Evolutionary conservation across 2,888 invertebrate genomes (phyloP), one percentile per base, ranked within the genome.

Genomic region (Isoperla grammatica): DNA sequence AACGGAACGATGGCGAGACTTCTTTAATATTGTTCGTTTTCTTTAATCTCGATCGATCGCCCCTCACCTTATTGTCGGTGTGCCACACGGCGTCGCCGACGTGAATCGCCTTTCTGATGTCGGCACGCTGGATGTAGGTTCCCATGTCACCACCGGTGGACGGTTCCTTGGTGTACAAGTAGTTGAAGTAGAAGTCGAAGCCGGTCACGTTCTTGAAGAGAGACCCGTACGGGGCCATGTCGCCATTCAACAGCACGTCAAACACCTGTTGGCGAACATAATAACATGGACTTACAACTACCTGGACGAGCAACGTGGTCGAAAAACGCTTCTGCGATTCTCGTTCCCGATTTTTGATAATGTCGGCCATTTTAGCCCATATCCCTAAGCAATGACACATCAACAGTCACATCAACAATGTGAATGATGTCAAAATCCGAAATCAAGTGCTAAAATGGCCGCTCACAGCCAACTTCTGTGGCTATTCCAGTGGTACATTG

Each of bases 51-150:
- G n/a, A n/a, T n/a, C n/a, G n/a, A n/a, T n/a, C n/a, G n/a, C n/a
- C n/a, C n/a, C n/a, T n/a, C 19, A 53, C 53, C 62, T 73, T 70
- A 42, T 76, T 72, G 56, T 80, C 82, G 20, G 79, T 79, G 67
- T 86, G 77, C 71, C 89, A 95, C 0, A 86, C 79, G 20, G 81
- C 73, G 67, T 88, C 85, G 2, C 95, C 95, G 0, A 95, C 94
- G 72, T 95, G 94, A 61, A 95, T 87, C 0, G 86, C 84, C 56
- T 78, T 81, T 1, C 93, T 79, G 0, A 88, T 81, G 45, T 79
- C 76, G 48, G 75, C 74, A 40, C 76, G 77, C 67, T 88, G 86
- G 63, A 86, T 73, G 78, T 82, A 88, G 1, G 78, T 76, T 0
- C 80, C 78, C 74, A 85, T 84, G 62, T 63, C 59, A 22, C 76